Percentiles rank a stretch among this genome's conserved stretches.
Conservation (phyloP, 2,797 vertebrate species). For the Astyanax mexicanus region DNA sequence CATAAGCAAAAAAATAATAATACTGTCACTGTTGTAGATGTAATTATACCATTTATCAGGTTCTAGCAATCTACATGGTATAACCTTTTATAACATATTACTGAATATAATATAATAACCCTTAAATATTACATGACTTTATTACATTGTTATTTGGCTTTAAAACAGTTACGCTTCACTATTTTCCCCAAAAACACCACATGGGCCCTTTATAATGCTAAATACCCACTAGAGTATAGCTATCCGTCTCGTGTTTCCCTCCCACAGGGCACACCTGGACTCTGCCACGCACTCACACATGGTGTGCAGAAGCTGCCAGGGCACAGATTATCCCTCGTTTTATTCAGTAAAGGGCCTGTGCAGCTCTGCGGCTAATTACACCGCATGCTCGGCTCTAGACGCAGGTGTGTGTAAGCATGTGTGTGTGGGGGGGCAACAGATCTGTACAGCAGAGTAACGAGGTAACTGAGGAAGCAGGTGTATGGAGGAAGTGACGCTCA, state of each 20-base stretch:
- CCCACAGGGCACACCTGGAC: not conserved
- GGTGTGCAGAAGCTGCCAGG: not conserved
- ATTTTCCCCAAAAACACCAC: too few species aligned
- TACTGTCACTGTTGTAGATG: too few species aligned
- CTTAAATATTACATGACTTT: too few species aligned
- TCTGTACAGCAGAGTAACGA: conserved; percentile 3
- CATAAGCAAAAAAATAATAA: too few species aligned
- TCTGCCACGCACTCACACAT: not conserved
- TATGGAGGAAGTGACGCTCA: conserved; percentile 58
- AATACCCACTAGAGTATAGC: not conserved
- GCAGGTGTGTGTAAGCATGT: conserved; percentile 16
- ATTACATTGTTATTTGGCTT: too few species aligned
- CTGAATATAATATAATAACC: too few species aligned
- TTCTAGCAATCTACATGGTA: too few species aligned
- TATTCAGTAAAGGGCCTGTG: conserved; percentile 15
- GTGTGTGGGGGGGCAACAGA: conserved; percentile 25
- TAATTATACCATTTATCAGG: too few species aligned
- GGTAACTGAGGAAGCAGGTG: conserved; percentile 16
- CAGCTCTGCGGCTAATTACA: conserved; percentile 3
- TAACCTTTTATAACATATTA: too few species aligned
- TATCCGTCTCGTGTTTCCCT: not conserved
- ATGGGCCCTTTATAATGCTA: not conserved
- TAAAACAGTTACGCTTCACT: too few species aligned
- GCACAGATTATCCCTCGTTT: conserved; percentile 17
- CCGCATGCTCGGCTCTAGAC: conserved; percentile 3